phyloP scores from a whole-genome alignment of 2,888 invertebrate genomes.

The Doris montereyensis region DNA sequence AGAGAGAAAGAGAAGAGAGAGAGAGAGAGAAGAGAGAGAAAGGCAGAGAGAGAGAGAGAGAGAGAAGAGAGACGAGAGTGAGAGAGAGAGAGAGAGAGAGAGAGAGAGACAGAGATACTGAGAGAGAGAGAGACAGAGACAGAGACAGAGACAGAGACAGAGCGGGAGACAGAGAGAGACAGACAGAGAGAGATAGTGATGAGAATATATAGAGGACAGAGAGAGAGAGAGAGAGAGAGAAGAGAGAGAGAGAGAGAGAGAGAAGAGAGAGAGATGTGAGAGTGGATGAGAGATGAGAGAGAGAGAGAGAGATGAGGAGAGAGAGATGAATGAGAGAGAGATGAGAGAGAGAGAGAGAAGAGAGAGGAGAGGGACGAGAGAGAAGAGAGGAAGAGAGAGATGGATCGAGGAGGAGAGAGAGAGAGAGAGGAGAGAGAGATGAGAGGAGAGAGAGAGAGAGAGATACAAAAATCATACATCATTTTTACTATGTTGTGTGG shows the following conservation, averaged over 20 bases:
- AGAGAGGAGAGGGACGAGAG: neutral
- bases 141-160: neutral
- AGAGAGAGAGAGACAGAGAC: neutral
- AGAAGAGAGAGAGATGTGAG: neutral
- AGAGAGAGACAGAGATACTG: neutral
- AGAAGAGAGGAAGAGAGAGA: neutral
- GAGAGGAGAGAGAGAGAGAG: neutral
- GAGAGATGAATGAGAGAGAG: neutral
- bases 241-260: neutral
- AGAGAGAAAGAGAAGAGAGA: neutral
- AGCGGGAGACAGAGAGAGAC: too few species aligned
- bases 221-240: neutral
- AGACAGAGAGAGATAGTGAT: neutral
- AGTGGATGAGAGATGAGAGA: neutral
- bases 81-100: neutral
- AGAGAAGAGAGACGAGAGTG: neutral
- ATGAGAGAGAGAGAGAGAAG: neutral
- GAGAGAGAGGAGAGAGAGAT: neutral
- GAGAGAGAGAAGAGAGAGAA: neutral
- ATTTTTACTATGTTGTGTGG: neutral
- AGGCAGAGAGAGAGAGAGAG: neutral
- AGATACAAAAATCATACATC: neutral
- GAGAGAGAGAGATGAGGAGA: neutral
- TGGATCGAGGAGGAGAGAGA: neutral
- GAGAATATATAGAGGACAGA: neutral